Base-by-base conservation (phyloP, 2,113 vertebrate genomes). In the Nestor notabilis region DNA sequence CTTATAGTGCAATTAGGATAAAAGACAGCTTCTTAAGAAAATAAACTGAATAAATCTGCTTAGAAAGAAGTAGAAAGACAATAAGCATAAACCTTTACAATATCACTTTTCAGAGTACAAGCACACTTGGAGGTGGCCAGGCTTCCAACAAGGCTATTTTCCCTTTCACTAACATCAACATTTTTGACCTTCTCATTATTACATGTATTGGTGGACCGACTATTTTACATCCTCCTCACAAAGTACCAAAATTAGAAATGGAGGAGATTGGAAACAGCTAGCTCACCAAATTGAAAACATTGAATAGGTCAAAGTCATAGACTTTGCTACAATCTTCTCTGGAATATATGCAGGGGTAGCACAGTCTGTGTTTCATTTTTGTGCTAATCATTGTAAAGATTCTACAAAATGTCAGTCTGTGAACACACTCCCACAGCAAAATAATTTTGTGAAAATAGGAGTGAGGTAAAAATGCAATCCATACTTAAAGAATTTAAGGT, bases 221-320 rank as follows among this genome's bases (percentile, higher is more conserved):
- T 61, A 71, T 93, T 96, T 95, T 65, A 94, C 43, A 92, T 78
- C 87, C 60, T 75, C 6, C 83, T 96, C 72, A 66, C 76, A 87
- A 85, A 83, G 53, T 82, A 83, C 13, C 21, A 87, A 89, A 94
- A 86, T 83, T 92, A 95, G 79, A 97, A 95, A 95, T 35, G 56
- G 31, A 91, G 44, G 72, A 95, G 69, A 96, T 15, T 86, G 49
- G 83, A 93, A 97, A 50, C 63, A 33, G 56, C 56, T 92, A 88
- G 75, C 76, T 68, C n/a, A 90, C 75, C 71, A 91, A 89, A 97
- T 60, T 78, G 71, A 91, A 90, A 97, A 95, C 87, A 86, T 3
- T 96, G 96, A 91, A 82, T 90, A 97, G 66, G 85, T 91, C 93
- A 86, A 93, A 97, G 91, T 88, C 69, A 89, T 74, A 65, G 60